Percentiles rank a stretch among this genome's conserved stretches.
Conservation (phyloP, 2,888 invertebrate species). For the Eurois occulta region DNA sequence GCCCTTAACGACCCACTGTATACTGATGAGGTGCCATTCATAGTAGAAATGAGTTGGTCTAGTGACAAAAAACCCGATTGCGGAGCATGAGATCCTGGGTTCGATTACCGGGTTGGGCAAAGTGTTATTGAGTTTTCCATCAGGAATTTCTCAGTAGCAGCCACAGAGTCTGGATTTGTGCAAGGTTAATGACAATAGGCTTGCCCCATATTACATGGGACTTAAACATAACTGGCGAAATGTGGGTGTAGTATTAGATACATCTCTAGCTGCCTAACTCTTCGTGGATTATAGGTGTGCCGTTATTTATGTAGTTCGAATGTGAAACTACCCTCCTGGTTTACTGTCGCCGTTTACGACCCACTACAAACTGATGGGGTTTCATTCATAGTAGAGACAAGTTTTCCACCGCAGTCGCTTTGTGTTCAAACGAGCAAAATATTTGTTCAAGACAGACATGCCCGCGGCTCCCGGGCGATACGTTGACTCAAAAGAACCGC, state of each 20-base stretch:
- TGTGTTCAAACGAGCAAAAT: constrained; percentile 29
- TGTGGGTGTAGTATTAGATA: background rate
- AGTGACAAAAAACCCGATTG: too few relatives aligned
- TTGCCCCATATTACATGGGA: background rate
- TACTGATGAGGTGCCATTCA: constrained; percentile 44
- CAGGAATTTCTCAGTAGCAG: background rate
- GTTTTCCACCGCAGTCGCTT: constrained; percentile 40
- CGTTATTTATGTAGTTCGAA: background rate
- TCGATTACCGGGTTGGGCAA: too few relatives aligned
- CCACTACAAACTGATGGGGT: constrained; percentile 29
- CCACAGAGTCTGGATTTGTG: too few relatives aligned
- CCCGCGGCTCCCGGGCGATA: constrained; percentile 13
- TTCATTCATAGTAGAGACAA: constrained; percentile 43
- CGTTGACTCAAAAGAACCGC: constrained; percentile 8
- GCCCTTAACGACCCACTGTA: constrained; percentile 25
- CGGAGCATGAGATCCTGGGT: too few relatives aligned
- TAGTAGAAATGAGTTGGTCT: constrained; percentile 17
- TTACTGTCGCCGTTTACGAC: constrained; percentile 32
- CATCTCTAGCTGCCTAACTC: background rate
- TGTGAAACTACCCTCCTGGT: constrained; percentile 1
- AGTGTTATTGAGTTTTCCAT: background rate
- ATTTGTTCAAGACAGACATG: constrained; percentile 39
- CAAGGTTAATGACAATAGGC: background rate
- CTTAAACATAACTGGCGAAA: background rate
- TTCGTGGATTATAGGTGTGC: background rate